Conservation (phyloP, 2,888 invertebrate genomes). For the Apodemia zela region DNA sequence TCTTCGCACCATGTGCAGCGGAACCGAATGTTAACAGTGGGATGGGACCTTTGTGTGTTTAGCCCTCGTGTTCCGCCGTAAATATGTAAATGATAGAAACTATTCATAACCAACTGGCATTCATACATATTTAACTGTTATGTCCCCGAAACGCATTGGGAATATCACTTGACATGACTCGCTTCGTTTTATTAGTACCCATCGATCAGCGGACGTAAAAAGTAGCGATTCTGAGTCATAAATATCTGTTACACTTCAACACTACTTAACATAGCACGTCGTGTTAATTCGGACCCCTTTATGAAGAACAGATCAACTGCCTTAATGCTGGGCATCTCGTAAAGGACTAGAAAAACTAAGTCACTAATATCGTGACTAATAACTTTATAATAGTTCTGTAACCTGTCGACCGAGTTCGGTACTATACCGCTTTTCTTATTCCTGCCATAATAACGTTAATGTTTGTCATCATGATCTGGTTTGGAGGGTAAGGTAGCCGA, state of each 20-base stretch:
- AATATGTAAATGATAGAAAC: conserved; percentile 70
- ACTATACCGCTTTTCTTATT: no score
- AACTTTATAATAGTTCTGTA: no score
- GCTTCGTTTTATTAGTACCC: background rate
- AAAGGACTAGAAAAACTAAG: no score
- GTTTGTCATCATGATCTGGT: no score
- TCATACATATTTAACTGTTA: conserved; percentile 59
- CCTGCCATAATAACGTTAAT: no score
- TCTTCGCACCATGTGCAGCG: conserved; percentile 11
- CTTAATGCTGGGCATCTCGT: no score
- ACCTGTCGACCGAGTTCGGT: no score
- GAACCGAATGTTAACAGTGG: conserved; percentile 44
- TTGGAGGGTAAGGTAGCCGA: no score
- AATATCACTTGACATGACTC: conserved; percentile 3
- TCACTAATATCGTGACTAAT: no score
- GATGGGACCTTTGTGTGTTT: conserved; percentile 55
- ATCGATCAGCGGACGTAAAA: background rate
- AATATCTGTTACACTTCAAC: background rate
- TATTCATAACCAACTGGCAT: conserved; percentile 73
- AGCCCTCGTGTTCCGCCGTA: conserved; percentile 47
- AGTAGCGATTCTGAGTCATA: background rate
- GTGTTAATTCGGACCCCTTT: no score
- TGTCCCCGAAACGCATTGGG: conserved; percentile 20
- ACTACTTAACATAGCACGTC: no score
- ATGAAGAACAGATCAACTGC: no score